Percentiles rank a stretch among this genome's conserved stretches.
These are phyloP conservation scores for Myoxocephalus aenaeus DNA, from an alignment of 2,797 vertebrate genomes.

Conservation along the genomic window DNA sequence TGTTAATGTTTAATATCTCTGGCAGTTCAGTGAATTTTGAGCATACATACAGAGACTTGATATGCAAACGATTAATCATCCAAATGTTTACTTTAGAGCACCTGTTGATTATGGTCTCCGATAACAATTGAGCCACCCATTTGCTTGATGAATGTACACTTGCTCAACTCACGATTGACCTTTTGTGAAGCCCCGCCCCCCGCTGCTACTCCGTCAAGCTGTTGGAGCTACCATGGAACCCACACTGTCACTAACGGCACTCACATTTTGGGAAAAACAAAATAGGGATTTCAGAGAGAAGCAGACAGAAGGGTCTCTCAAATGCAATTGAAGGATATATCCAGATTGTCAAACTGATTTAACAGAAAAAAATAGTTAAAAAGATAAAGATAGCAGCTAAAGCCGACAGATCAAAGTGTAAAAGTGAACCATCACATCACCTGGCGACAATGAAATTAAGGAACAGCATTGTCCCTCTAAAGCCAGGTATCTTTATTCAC, in stretches of 20 bases:
- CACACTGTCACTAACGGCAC: neutral
- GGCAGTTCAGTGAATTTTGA: slow-evolving; percentile 40
- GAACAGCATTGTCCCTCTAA: neutral
- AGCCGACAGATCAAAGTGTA: too few species aligned
- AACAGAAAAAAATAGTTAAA: neutral
- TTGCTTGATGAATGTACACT: slow-evolving; percentile 49
- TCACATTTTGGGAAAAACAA: neutral
- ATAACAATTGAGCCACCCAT: slow-evolving; percentile 40
- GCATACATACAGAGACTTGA: slow-evolving; percentile 48
- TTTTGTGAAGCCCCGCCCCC: neutral
- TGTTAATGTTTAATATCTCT: slow-evolving; percentile 76
- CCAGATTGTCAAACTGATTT: neutral
- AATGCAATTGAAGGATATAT: neutral
- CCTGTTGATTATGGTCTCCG: slow-evolving; percentile 66
- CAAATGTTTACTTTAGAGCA: slow-evolving; percentile 68
- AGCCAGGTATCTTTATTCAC: neutral
- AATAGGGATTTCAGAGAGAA: neutral
- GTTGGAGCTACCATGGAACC: neutral
- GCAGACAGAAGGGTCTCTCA: neutral
- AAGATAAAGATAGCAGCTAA: too few species aligned
- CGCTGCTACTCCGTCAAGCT: neutral
- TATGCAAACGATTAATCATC: slow-evolving; percentile 69
- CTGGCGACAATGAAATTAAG: neutral
- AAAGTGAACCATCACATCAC: neutral
- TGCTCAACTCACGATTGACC: slow-evolving; percentile 17